phyloP scores from a whole-genome alignment of 2,888 invertebrate species.

The Agrenia bidenticulata region DNA sequence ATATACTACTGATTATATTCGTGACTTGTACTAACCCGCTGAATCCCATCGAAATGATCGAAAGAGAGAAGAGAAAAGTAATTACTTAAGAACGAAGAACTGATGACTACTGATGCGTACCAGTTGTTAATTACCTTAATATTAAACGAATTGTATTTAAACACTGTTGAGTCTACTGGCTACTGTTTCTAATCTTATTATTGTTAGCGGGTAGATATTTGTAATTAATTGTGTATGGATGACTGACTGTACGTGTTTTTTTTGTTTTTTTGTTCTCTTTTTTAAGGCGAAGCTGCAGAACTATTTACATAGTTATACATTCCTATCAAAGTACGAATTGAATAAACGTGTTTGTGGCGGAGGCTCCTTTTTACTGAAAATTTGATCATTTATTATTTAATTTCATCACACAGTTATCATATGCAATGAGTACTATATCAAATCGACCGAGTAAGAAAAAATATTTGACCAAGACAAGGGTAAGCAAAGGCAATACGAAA shows the following conservation, averaged over 20 bases:
- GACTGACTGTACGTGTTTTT: neutral
- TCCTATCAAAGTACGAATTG: constrained; percentile 36
- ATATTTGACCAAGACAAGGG: no score
- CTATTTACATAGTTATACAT: constrained; percentile 41
- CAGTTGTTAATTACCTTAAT: constrained; percentile 14
- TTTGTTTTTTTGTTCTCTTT: constrained; percentile 17
- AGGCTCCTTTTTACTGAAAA: constrained; percentile 24
- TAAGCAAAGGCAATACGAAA: no score
- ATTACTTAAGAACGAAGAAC: constrained; percentile 10
- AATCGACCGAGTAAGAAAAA: no score
- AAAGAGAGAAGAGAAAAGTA: neutral
- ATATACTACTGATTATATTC: neutral
- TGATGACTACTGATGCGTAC: constrained; percentile 4
- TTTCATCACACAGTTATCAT: constrained; percentile 4
- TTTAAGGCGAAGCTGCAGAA: constrained; percentile 24
- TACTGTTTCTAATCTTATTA: constrained; percentile 6
- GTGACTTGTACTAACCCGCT: constrained; percentile 5
- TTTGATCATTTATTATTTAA: constrained; percentile 19
- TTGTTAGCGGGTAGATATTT: constrained; percentile 4
- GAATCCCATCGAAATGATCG: constrained; percentile 3
- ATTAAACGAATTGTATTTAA: constrained; percentile 2
- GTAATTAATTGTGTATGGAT: constrained; percentile 1
- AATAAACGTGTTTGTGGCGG: constrained; percentile 38
- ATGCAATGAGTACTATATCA: no score
- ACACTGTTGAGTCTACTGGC: neutral